Evolutionary conservation across 2,888 invertebrate species (phyloP).

Genomic region (Nephrocerus scutellatus): DNA sequence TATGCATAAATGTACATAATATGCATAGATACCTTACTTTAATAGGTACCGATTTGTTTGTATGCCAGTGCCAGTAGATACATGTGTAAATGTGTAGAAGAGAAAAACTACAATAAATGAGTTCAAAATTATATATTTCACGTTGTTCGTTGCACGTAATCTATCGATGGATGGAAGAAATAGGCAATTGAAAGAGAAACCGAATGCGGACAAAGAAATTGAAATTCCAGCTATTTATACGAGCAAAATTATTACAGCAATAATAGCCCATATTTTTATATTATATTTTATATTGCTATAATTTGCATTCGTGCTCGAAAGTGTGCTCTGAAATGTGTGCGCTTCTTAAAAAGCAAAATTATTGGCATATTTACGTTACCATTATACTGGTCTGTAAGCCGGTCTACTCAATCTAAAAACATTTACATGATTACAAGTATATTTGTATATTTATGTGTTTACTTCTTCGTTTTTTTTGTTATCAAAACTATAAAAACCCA

Average conservation of each 20-base stretch:
- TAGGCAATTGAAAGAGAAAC: background rate
- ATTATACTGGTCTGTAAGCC: no score
- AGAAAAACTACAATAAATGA: background rate
- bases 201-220: background rate
- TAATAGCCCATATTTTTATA: slow-evolving; percentile 3
- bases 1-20: slow-evolving; percentile 4
- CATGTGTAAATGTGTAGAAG: no score
- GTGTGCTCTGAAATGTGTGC: slow-evolving; percentile 13
- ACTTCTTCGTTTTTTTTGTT: no score
- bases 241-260: slow-evolving; percentile 4
- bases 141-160: background rate
- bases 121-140: background rate
- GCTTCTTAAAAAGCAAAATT: slow-evolving; percentile 1
- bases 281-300: slow-evolving; percentile 6
- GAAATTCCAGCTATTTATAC: background rate
- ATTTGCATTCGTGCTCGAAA: slow-evolving; percentile 7
- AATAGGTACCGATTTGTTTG: no score
- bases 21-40: no score
- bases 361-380: no score
- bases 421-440: no score
- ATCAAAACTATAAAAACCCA: no score
- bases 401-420: no score
- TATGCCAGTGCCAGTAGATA: no score
- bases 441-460: no score
- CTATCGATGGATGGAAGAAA: slow-evolving; percentile 1